phyloP scores from a whole-genome alignment of 1,140 invertebrate species.

The Brachionus calyciflorus region DNA sequence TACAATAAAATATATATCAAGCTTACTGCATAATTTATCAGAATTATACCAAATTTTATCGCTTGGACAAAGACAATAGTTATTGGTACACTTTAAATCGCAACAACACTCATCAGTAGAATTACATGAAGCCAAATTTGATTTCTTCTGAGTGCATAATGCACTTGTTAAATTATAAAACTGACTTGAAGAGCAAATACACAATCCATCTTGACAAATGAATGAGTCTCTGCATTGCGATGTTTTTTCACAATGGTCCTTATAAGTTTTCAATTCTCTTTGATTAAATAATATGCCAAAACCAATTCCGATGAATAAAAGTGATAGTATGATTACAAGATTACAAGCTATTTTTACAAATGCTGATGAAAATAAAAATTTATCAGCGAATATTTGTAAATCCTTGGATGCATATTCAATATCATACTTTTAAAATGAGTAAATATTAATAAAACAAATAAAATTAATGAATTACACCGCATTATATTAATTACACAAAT shows the following conservation, averaged over 20 bases:
- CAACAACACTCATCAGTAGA: not conserved
- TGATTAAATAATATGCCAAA: not conserved
- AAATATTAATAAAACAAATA: no score
- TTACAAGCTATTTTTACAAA: not conserved
- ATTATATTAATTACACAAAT: no score
- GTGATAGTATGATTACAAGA: not conserved
- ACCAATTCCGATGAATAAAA: not conserved
- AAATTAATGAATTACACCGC: no score
- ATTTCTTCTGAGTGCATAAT: not conserved
- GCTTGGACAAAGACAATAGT: not conserved
- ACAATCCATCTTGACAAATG: not conserved
- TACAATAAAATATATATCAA: not conserved
- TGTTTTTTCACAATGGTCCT: not conserved
- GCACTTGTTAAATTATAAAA: not conserved
- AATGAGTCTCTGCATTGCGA: not conserved
- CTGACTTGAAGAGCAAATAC: not conserved
- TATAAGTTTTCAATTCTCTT: not conserved
- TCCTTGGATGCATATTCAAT: no score
- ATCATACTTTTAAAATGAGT: no score
- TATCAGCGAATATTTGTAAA: not conserved
- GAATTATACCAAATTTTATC: not conserved
- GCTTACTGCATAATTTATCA: not conserved
- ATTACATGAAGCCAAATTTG: not conserved
- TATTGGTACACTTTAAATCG: not conserved
- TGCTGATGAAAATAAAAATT: not conserved